Evolutionary conservation across 2,888 invertebrate species (phyloP), one percentile per base, ranked within the genome.

Genomic region (Brachynemurus nebulosus): DNA sequence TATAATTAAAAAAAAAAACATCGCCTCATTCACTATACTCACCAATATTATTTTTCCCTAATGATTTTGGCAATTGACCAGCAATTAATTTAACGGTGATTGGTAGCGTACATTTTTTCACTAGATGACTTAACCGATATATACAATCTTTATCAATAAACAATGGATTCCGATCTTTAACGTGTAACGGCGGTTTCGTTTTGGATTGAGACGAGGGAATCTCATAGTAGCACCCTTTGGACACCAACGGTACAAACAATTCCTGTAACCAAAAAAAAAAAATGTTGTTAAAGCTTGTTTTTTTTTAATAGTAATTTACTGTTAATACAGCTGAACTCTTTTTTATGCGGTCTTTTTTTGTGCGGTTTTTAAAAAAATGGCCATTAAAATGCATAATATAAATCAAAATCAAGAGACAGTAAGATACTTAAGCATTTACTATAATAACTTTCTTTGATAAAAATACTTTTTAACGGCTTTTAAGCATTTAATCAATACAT

Each of bases 171-270:
- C 67, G 61, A 20, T 65, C 68, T 50, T 57, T 65, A 62, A 55
- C 67, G 58, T 62, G 69, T 55, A 66, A 76, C 63, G 48, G 70
- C 65, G 45, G 75, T 67, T 45, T 74, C 50, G 71, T 67, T 63
- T 70, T 67, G 50, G 71, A 71, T 51, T 65, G 70, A 61, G 64
- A 77, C 62, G 66, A 79, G 66, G 70, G 69, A 27, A 74, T 74
- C 52, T 74, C 74, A 61, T 80, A 84, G 61, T 83, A 76, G 61
- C 81, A 80, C 35, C 83, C 83, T 60, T 81, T 79, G 42, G 80
- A 78, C 54, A 79, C 75, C 57, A 84, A 70, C 19, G 83, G 80
- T 52, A 82, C 78, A 63, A 80, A 83, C 52, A 82, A 67, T 60
- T 78, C 75, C 75, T 72, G 72, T 52, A 69, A 67, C 46, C 33